Conservation (phyloP, 2,113 vertebrate genomes). For the Nerophis ophidion region DNA sequence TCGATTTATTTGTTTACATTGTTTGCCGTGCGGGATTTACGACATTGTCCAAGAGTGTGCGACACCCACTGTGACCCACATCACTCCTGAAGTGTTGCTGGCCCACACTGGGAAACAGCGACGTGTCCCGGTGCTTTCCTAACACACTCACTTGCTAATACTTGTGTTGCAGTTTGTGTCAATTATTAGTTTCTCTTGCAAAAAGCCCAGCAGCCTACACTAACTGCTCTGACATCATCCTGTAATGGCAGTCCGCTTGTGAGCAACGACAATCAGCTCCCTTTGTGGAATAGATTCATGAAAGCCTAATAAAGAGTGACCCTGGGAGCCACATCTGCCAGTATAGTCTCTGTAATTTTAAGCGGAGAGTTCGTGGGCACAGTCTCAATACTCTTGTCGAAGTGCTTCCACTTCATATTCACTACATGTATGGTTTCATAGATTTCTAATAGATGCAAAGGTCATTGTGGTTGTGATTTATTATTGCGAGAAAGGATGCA, state of each 20-base stretch:
- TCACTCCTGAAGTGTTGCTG: constrained; percentile 52
- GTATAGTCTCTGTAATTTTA: constrained; percentile 54
- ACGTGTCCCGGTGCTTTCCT: constrained; percentile 61
- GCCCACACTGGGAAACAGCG: constrained; percentile 58
- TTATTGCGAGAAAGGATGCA: constrained; percentile 27
- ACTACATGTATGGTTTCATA: constrained; percentile 42
- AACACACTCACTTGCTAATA: constrained; percentile 44
- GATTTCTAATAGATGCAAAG: constrained; percentile 45
- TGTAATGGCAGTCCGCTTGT: constrained; percentile 35
- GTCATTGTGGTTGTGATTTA: constrained; percentile 44
- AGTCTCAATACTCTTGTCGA: constrained; percentile 40
- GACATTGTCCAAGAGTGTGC: constrained; percentile 43
- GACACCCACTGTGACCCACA: constrained; percentile 59
- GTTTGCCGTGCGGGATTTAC: constrained; percentile 36
- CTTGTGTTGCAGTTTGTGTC: constrained; percentile 29
- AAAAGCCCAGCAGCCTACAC: constrained; percentile 32
- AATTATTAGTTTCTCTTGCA: constrained; percentile 12
- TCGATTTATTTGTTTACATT: constrained; percentile 37
- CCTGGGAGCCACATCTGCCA: constrained; percentile 45
- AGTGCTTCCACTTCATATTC: constrained; percentile 49
- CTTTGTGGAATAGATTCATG: constrained; percentile 57
- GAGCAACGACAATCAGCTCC: constrained; percentile 44
- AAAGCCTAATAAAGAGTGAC: constrained; percentile 64
- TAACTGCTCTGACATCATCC: constrained; percentile 3
- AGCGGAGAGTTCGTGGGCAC: constrained; percentile 30